These are phyloP conservation scores for Netelia fuscicornis DNA, from an alignment of 2,888 invertebrate genomes.

Conservation along the genomic window DNA sequence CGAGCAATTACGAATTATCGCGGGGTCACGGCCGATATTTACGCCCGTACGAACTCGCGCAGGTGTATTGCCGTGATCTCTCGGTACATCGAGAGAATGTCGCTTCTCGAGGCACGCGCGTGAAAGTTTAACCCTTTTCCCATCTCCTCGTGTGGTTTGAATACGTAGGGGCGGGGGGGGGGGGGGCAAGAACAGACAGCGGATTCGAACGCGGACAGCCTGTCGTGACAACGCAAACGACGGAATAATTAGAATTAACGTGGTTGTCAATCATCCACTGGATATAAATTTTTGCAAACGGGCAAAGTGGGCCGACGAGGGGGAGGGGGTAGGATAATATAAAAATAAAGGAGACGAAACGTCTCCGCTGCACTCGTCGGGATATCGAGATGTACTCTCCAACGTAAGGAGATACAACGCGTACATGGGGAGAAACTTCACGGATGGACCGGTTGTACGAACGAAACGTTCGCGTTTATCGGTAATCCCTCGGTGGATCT, in stretches of 20 bases:
- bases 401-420: conserved; percentile 30
- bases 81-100: conserved; percentile 56
- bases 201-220: conserved; percentile 58
- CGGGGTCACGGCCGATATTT: conserved; percentile 74
- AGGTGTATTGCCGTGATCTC: conserved; percentile 39
- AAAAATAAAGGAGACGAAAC: conserved; percentile 3
- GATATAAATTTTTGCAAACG: conserved; percentile 12
- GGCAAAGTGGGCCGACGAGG: neutral
- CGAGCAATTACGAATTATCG: neutral
- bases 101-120: conserved; percentile 67
- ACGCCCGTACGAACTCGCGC: conserved; percentile 63
- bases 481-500: too few relatives aligned
- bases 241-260: conserved; percentile 75
- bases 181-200: conserved; percentile 27
- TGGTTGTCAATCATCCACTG: conserved; percentile 74
- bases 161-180: conserved; percentile 6
- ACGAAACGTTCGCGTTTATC: too few relatives aligned
- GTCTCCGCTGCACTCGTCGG: conserved; percentile 27
- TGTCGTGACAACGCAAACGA: conserved; percentile 60
- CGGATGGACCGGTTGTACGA: neutral
- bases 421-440: neutral
- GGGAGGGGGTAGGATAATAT: conserved; percentile 10
- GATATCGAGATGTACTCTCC: conserved; percentile 59
- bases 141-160: neutral
- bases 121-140: conserved; percentile 68